A percentile compares a stretch with the other conserved stretches of the same genome.
These are phyloP conservation scores for Theocolax elegans DNA, from an alignment of 1,140 invertebrate genomes.

Conservation along the genomic window DNA sequence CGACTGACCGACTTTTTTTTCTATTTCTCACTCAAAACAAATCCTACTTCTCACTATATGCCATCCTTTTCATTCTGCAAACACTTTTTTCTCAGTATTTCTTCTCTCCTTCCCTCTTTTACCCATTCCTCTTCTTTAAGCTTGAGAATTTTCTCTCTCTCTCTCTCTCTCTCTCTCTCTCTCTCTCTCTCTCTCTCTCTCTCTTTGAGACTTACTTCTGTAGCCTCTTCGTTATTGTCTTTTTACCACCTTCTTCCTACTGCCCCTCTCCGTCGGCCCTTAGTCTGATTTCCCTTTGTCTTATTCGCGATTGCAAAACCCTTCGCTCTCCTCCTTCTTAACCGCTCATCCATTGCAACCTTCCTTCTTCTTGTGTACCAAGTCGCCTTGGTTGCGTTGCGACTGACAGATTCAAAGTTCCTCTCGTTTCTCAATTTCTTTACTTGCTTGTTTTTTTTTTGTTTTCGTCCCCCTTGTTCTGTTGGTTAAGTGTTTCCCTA, in stretches of 20 bases:
- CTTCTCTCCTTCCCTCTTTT: neutral
- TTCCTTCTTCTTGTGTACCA: neutral
- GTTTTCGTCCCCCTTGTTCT: too few species aligned
- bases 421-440: neutral
- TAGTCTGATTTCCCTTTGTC: constrained; percentile 12
- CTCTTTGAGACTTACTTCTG: neutral
- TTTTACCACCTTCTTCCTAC: constrained; percentile 17
- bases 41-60: neutral
- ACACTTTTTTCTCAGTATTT: neutral
- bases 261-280: neutral
- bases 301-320: constrained; percentile 4
- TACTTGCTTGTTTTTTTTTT: neutral
- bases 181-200: neutral
- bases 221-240: constrained; percentile 12
- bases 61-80: neutral
- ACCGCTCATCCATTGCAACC: neutral
- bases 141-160: neutral
- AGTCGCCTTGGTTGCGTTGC: neutral
- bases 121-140: neutral
- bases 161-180: neutral
- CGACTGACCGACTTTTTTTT: neutral
- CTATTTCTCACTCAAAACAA: neutral
- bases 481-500: too few species aligned
- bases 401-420: neutral
- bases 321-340: neutral